Evolutionary conservation across 2,888 invertebrate species (phyloP), one percentile per base, ranked within the genome.

Genomic region (Thyatira batis): DNA sequence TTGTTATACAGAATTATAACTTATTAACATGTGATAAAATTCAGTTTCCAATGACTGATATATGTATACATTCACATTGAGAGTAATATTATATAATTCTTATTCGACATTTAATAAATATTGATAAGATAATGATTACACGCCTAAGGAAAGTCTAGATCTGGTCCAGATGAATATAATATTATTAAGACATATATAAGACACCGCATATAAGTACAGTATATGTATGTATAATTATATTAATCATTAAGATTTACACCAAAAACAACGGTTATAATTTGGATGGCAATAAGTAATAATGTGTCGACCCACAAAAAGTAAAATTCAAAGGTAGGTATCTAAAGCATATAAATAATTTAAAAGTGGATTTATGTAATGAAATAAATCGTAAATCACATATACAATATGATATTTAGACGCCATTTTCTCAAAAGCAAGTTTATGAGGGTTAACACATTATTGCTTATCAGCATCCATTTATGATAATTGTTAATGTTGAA

Each of bases 141-240:
- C 6, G 17, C 13, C 39, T 39, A 39, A 17, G 53, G 44, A 50
- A 53, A 52, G 51, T 58, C 57, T 64, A 65, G 51, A 52, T 50
- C 55, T 63, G 63, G 60, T 66, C 66, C 63, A 63, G 60, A 57
- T 54, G 52, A 63, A 62, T 55, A 58, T 62, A 39, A 39, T 39
- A 39, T 6, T 39, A 39, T 17, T 39, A 1, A 39, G 39, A 39
- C 39, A 39, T 58, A 63, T 64, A 61, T 61, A 63, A 65, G 62
- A 62, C 67, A 65, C 65, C 53, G 54, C 55, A 57, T 59, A 63
- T 56, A 58, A 63, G 60, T 61, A 66, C 52, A 61, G 57, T 58
- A 60, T 50, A n/a, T 13, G 17, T 11, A 33, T 33, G 33, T 33
- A 33, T 49, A 44, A 50, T 43, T 51, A 56, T 52, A 55, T 23